Evolutionary conservation across 1,140 invertebrate species (phyloP).

Genomic region (Ips nitidus): DNA sequence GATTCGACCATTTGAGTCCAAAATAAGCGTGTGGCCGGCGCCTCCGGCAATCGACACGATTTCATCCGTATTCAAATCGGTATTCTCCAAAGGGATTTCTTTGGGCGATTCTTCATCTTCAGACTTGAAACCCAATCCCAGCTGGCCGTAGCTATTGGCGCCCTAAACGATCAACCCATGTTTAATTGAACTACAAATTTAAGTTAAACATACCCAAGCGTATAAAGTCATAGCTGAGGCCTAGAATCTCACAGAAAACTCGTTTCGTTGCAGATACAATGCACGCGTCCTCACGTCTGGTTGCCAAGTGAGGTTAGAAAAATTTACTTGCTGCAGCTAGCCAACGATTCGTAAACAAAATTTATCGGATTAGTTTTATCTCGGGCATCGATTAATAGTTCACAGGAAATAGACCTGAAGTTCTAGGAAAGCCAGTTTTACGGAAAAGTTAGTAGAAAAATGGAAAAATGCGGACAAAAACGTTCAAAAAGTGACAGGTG

Average conservation of each 20-base stretch:
- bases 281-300: not conserved
- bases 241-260: conserved; percentile 33
- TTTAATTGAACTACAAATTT: not conserved
- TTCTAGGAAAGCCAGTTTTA: too few relatives aligned
- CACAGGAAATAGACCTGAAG: too few relatives aligned
- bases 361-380: too few relatives aligned
- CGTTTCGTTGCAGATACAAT: not conserved
- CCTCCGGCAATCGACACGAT: conserved; percentile 70
- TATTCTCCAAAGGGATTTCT: conserved; percentile 53
- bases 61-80: conserved; percentile 52
- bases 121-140: conserved; percentile 66
- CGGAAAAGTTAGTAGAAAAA: too few relatives aligned
- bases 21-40: conserved; percentile 72
- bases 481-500: too few relatives aligned
- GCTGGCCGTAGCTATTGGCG: conserved; percentile 82
- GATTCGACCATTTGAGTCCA: conserved; percentile 66
- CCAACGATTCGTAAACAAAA: too few relatives aligned
- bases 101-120: conserved; percentile 67
- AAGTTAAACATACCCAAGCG: conserved; percentile 40
- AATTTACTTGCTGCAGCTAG: too few relatives aligned
- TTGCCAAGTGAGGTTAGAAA: not conserved
- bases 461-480: too few relatives aligned
- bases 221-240: conserved; percentile 40
- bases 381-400: too few relatives aligned
- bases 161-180: conserved; percentile 58